Percentiles rank a stretch among this genome's conserved stretches.
phyloP scores from a whole-genome alignment of 2,797 vertebrate genomes.

The Rhadinocentrus ornatus region DNA sequence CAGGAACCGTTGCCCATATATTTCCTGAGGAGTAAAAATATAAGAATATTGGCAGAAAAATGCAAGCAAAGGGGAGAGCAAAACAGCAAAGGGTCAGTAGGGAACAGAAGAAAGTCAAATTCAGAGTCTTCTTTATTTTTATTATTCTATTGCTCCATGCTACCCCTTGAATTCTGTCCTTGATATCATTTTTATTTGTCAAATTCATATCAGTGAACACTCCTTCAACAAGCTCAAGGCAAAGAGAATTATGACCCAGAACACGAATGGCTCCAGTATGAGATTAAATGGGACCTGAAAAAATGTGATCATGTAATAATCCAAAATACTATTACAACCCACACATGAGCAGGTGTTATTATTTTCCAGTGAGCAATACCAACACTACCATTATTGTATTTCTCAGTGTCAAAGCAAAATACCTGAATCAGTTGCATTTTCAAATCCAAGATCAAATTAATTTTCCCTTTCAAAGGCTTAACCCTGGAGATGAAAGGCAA shows the following conservation, averaged over 20 bases:
- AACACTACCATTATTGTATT: slow-evolving; percentile 54
- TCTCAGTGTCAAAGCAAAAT: slow-evolving; percentile 57
- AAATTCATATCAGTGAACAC: slow-evolving; percentile 24
- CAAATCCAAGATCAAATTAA: slow-evolving; percentile 67
- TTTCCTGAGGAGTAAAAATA: no score
- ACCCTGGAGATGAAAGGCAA: slow-evolving; percentile 37
- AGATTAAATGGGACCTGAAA: slow-evolving; percentile 52
- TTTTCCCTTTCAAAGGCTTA: slow-evolving; percentile 49
- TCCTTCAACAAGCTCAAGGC: slow-evolving; percentile 15
- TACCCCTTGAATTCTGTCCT: background rate
- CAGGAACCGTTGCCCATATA: no score
- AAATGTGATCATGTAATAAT: slow-evolving; percentile 59
- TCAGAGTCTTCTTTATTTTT: background rate
- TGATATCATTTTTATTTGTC: slow-evolving; percentile 17
- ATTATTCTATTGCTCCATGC: background rate
- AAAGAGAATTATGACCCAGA: slow-evolving; percentile 35
- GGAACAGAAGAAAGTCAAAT: no score
- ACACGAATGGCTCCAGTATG: slow-evolving; percentile 27
- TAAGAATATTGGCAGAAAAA: background rate
- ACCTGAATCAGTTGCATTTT: slow-evolving; percentile 53
- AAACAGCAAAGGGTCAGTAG: no score
- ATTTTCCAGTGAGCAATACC: slow-evolving; percentile 51
- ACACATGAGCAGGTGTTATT: slow-evolving; percentile 54
- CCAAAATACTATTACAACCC: slow-evolving; percentile 56
- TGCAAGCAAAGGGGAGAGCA: background rate